Evolutionary conservation across 2,888 invertebrate species (phyloP).

Genomic region (Choreutis nemorana): DNA sequence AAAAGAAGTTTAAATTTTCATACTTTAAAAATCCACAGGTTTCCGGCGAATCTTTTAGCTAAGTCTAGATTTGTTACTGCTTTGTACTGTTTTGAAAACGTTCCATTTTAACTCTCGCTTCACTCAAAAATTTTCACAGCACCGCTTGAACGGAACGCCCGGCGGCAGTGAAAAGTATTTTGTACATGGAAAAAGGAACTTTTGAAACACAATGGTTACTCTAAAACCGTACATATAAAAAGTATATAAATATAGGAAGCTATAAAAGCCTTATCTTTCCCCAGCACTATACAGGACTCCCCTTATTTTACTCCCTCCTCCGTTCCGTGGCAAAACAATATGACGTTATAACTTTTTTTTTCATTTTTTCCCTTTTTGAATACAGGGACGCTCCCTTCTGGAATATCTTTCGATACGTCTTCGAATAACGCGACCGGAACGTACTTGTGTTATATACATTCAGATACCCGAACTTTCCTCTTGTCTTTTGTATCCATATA

Average conservation of each 20-base stretch:
- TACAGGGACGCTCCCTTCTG: constrained; percentile 43
- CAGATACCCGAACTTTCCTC: no score
- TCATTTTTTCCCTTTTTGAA: constrained; percentile 60
- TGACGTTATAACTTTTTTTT: constrained; percentile 65
- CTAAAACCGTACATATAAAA: constrained; percentile 19
- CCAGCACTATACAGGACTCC: constrained; percentile 50
- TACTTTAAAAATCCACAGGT: no score
- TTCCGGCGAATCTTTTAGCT: no score
- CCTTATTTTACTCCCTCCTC: constrained; percentile 23
- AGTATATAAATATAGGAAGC: constrained; percentile 34
- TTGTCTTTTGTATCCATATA: no score
- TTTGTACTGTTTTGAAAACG: no score
- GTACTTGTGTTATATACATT: no score
- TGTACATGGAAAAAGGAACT: constrained; percentile 36
- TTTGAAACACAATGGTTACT: constrained; percentile 38
- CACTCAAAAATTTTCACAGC: constrained; percentile 5
- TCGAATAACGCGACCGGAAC: no score
- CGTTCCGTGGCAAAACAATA: constrained; percentile 63
- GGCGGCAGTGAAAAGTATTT: constrained; percentile 37
- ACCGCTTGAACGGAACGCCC: constrained; percentile 30
- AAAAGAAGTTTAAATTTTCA: no score
- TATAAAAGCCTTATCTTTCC: constrained; percentile 51
- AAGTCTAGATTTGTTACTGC: no score
- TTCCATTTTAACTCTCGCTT: no score
- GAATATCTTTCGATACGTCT: constrained; percentile 44